phyloP scores from a whole-genome alignment of 2,888 invertebrate genomes.

The Coleophora flavipennella region DNA sequence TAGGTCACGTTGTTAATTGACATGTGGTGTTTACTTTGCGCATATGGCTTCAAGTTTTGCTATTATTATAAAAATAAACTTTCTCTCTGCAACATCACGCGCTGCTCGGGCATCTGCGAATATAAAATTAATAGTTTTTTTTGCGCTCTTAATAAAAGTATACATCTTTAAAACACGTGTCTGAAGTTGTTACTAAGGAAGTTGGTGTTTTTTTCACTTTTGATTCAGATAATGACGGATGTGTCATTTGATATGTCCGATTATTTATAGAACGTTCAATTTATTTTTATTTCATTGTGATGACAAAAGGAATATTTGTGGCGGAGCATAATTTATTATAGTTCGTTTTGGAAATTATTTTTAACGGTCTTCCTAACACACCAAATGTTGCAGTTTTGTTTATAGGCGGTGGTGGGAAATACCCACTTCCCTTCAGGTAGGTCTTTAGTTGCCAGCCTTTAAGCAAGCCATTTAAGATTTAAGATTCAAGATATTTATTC shows the following conservation, averaged over 20 bases:
- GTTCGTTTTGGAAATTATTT: too few relatives aligned
- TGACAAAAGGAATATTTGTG: too few relatives aligned
- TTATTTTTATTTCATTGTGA: too few relatives aligned
- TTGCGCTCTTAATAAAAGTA: constrained; percentile 21
- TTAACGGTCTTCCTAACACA: too few relatives aligned
- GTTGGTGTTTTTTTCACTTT: constrained; percentile 16
- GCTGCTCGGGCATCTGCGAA: constrained; percentile 64
- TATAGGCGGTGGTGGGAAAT: too few relatives aligned
- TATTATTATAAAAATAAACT: constrained; percentile 73
- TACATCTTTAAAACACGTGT: constrained; percentile 30
- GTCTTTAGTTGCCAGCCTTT: too few relatives aligned
- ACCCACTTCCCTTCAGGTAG: too few relatives aligned
- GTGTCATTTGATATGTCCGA: neutral
- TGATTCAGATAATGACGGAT: constrained; percentile 7
- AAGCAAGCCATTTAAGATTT: too few relatives aligned
- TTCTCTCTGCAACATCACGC: constrained; percentile 60
- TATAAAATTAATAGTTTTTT: constrained; percentile 57
- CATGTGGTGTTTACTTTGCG: constrained; percentile 58
- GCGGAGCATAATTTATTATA: too few relatives aligned
- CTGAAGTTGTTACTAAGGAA: constrained; percentile 18
- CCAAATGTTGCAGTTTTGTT: too few relatives aligned
- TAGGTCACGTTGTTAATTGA: constrained; percentile 41
- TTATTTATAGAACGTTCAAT: neutral
- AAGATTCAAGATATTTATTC: too few relatives aligned
- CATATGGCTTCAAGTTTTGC: constrained; percentile 65